Evolutionary conservation across 1,140 invertebrate genomes (phyloP), one percentile per base, ranked within the genome.

Genomic region (Drosophila ohnishii): DNA sequence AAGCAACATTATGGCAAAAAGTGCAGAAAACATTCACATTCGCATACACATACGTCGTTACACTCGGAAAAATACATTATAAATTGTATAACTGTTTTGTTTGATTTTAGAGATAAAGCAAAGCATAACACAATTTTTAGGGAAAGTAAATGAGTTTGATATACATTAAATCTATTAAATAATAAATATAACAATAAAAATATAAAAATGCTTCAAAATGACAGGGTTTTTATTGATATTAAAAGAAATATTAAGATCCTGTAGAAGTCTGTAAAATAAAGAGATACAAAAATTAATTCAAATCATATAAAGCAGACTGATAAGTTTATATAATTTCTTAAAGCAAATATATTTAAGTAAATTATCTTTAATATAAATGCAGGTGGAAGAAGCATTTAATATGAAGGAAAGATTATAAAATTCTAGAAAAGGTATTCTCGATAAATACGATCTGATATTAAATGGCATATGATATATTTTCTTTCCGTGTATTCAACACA

Each of bases 1-100:
- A 56, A 78, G 78, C 83, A 75, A 78, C 66, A 82, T 63, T 79
- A 83, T 79, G 61, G 70, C 66, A 82, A 69, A 82, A 66, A 60
- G 48, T 51, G 73, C 64, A 75, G 14, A 56, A 63, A 70, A 78
- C 79, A 79, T 70, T 76, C 73, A 77, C 73, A 80, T 61, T 58
- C 40, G 16, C 34, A 73, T 19, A 69, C 47, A 67, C 51, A 42
- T 1, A 39, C 32, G 64, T 4, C 10, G 8, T 6, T 11, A 16
- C 61, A 40, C 61, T 34, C 13, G 10, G 14, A 5, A 25, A 60
- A 60, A 42, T 39, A 25, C 1, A n/a, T 10, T 5, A 10, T 25
- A 3, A n/a, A 14, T 14, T 22, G 5, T 11, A n/a, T 3, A 53
- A 5, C 11, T 8, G 19, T 22, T 28, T 8, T 7, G 0, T 34